Evolutionary conservation across 2,113 vertebrate species (phyloP).

Genomic region (Melanerpes aurifrons): DNA sequence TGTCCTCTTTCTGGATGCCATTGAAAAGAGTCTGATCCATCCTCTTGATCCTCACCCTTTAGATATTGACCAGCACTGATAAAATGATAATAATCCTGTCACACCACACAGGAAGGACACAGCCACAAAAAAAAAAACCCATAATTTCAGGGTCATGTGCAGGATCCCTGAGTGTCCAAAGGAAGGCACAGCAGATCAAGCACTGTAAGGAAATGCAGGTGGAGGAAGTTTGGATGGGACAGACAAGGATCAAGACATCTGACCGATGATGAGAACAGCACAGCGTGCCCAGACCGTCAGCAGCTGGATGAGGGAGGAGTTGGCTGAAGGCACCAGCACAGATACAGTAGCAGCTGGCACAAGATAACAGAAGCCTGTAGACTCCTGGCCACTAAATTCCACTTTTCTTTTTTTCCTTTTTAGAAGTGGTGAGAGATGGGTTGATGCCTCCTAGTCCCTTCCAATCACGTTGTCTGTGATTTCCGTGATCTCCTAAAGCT

Average conservation of each 20-base stretch:
- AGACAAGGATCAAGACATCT: neutral
- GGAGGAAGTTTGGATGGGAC: neutral
- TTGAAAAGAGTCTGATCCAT: too few relatives aligned
- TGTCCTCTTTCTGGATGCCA: too few relatives aligned
- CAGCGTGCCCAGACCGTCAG: neutral
- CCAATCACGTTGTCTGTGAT: neutral
- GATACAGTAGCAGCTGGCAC: neutral
- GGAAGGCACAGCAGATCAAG: neutral
- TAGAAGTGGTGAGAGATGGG: neutral
- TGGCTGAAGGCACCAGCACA: neutral
- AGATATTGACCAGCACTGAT: too few relatives aligned
- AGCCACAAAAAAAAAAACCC: neutral
- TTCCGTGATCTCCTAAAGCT: neutral
- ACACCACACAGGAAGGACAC: neutral
- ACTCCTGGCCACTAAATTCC: neutral
- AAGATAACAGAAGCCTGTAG: neutral
- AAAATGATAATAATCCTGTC: neutral
- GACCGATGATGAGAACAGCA: fast-evolving
- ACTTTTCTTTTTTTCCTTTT: neutral
- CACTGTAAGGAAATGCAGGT: neutral
- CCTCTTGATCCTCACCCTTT: too few relatives aligned
- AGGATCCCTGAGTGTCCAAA: neutral
- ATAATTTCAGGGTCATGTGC: neutral
- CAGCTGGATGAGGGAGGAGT: neutral
- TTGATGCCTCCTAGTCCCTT: neutral